These are phyloP conservation scores for Petrocephalus sullivani DNA, from an alignment of 2,797 vertebrate genomes.

Conservation along the genomic window DNA sequence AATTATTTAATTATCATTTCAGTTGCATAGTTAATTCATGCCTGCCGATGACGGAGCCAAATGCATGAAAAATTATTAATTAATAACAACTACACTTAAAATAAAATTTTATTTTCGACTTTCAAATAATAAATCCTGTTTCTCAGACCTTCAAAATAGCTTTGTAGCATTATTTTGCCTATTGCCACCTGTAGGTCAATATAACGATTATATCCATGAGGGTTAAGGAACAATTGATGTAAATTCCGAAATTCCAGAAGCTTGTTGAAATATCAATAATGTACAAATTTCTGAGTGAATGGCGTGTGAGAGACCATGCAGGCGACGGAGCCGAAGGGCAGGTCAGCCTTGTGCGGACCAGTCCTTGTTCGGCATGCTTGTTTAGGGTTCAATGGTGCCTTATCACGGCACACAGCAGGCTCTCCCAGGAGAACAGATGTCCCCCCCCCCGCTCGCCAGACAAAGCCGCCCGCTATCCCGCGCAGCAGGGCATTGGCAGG, in stretches of 20 bases:
- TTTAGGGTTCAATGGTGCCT: constrained; percentile 6
- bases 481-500: background rate
- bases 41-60: background rate
- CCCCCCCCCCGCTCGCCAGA: background rate
- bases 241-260: background rate
- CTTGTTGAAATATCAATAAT: background rate
- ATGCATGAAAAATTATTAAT: background rate
- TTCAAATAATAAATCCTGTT: background rate
- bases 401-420: background rate
- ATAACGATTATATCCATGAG: background rate
- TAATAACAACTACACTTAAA: background rate
- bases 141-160: background rate
- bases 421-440: background rate
- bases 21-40: background rate
- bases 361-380: constrained; percentile 11
- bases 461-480: background rate
- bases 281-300: background rate
- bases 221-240: background rate
- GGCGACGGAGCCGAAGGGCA: background rate
- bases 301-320: background rate
- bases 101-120: background rate
- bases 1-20: constrained; percentile 23
- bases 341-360: background rate
- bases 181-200: background rate
- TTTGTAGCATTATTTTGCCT: background rate